Base-by-base conservation (phyloP, 1,140 invertebrate genomes). In the Drosophila leontia region DNA sequence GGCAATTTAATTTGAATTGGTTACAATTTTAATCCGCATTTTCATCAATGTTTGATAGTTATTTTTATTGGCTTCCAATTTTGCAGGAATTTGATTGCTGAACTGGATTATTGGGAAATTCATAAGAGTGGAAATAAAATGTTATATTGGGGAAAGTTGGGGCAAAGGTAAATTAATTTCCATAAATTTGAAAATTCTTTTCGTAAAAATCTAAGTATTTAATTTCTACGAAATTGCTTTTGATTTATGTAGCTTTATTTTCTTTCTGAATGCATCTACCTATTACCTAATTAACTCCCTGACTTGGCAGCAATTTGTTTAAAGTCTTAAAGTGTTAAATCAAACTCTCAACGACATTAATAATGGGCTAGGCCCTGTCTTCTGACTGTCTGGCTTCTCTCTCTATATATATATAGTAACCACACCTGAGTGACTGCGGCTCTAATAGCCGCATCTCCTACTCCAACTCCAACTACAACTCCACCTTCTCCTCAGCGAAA, bases 401-500 rank as follows among this genome's bases (percentile, higher is more conserved):
- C 35, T 32, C 15, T 8, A 26, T 17, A 48, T 47, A 45, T 61
- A 23, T 62, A 60, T 37, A 26, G 19, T 39, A 56, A 56, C 75
- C 83, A 75, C 83, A 87, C 83, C 84, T 87, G 83, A 87, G 77
- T 80, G 84, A 80, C 68, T 77, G 82, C 56, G 39, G 64, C 48
- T 76, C 72, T 88, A 88, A 87, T 87, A 78, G 80, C 80, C 83
- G 83, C 82, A 87, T 87, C 80, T 87, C 71, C 83, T 60, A 15
- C 72, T 57, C 26, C 74, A 12, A 34, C 53, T 51, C 26, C 62
- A 17, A 34, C 53, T 51, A 19, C 62, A 17, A 13, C 53, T 44
- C 35, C 55, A 29, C 23, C 71, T 53, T 26, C 34, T 62, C 45
- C 15, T 32, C 57, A 62, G 35, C 32, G 42, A 78, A 74, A 85